phyloP scores from a whole-genome alignment of 2,888 invertebrate genomes.

The Plebejus melissa region DNA sequence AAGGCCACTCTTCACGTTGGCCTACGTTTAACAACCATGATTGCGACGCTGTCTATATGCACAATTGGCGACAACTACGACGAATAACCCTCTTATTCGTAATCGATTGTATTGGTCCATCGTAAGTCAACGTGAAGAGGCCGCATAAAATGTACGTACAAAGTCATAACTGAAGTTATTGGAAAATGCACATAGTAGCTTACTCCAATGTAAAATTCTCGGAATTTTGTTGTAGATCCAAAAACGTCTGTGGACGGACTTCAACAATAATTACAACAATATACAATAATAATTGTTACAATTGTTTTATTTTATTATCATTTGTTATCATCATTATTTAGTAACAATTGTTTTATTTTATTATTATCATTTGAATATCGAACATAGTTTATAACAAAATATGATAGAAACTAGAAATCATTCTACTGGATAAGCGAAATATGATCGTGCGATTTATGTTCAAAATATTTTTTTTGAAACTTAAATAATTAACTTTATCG shows the following conservation, averaged over 20 bases:
- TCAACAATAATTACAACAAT: not conserved
- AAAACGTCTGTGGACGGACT: slow-evolving; percentile 27
- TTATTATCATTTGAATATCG: not conserved
- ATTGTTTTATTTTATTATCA: not conserved
- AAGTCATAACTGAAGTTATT: slow-evolving; percentile 3
- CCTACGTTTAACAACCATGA: not conserved
- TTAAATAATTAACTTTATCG: not conserved
- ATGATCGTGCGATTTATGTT: not conserved
- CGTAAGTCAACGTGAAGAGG: not conserved
- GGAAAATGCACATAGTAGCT: not conserved
- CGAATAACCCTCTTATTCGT: not conserved
- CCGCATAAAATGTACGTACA: not conserved
- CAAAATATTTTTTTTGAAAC: not conserved
- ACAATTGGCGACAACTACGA: not conserved
- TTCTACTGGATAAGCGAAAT: not conserved
- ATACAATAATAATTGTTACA: not conserved
- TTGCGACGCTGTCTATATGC: too few species aligned
- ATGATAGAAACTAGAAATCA: not conserved
- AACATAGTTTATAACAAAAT: not conserved
- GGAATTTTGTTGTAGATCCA: not conserved
- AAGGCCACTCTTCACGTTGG: not conserved
- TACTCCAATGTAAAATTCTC: not conserved
- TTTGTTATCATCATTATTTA: not conserved
- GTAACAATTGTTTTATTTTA: not conserved
- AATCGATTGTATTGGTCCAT: not conserved